A percentile compares a stretch with the other conserved stretches of the same genome.
phyloP scores from a whole-genome alignment of 2,888 invertebrate species.

The Cancer borealis region DNA sequence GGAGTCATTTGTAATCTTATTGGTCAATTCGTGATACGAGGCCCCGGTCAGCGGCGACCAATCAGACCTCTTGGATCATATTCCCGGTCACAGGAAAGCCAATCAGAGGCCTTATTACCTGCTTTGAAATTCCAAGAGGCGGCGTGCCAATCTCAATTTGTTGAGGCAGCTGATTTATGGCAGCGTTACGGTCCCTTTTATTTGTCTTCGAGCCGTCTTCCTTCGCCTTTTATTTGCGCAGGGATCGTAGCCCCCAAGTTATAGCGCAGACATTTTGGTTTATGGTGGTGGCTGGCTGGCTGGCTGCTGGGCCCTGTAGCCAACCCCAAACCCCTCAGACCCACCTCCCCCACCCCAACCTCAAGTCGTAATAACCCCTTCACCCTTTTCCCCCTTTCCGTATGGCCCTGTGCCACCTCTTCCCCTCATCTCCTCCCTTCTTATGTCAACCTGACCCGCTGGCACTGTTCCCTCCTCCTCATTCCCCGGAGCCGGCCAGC shows the following conservation, averaged over 20 bases:
- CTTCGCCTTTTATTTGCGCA: constrained; percentile 69
- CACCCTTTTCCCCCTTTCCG: constrained; percentile 27
- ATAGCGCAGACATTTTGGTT: constrained; percentile 76
- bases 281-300: constrained; percentile 57
- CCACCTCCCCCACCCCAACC: not conserved
- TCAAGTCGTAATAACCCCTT: constrained; percentile 12
- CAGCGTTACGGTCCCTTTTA: constrained; percentile 69
- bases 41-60: constrained; percentile 60
- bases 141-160: constrained; percentile 72
- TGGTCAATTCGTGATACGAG: constrained; percentile 67
- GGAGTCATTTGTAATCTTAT: constrained; percentile 66
- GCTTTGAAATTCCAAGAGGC: constrained; percentile 73
- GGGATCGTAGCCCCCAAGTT: constrained; percentile 63
- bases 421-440: constrained; percentile 31
- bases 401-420: constrained; percentile 45
- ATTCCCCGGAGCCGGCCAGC: not conserved
- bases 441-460: not conserved
- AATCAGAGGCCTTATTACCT: constrained; percentile 76
- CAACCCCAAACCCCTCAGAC: not conserved
- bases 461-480: constrained; percentile 37
- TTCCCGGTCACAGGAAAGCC: constrained; percentile 68
- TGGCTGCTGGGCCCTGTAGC: constrained; percentile 10
- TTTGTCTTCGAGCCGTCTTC: constrained; percentile 71
- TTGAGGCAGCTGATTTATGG: constrained; percentile 67
- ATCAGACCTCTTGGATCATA: constrained; percentile 70